Evolutionary conservation across 2,888 invertebrate genomes (phyloP).

Genomic region (Seira musarum): DNA sequence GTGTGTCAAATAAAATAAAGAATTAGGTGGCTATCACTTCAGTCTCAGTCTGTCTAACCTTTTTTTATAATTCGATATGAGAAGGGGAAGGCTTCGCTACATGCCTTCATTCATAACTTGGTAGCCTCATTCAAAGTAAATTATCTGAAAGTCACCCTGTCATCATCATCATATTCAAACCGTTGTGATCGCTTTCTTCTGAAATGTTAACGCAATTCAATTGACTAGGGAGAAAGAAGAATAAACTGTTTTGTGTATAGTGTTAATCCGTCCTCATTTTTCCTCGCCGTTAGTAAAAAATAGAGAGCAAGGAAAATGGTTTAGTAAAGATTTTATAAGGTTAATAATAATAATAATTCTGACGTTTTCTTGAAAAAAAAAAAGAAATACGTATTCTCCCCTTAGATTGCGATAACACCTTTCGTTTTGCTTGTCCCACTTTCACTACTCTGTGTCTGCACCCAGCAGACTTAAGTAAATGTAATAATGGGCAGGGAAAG

Average conservation of each 20-base stretch:
- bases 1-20: too few relatives aligned
- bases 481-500: neutral
- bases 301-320: neutral
- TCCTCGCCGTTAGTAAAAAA: neutral
- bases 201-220: neutral
- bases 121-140: neutral
- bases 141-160: conserved; percentile 10
- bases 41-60: too few relatives aligned
- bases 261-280: conserved; percentile 9
- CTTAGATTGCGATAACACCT: neutral
- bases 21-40: too few relatives aligned
- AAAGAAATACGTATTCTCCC: neutral
- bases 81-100: too few relatives aligned
- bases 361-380: neutral
- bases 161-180: neutral
- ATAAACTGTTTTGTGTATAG: neutral
- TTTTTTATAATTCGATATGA: too few relatives aligned
- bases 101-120: too few relatives aligned
- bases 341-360: neutral
- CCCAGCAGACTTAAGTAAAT: neutral
- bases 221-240: neutral
- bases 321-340: neutral
- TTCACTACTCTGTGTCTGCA: conserved; percentile 3
- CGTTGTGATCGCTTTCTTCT: neutral
- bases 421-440: neutral